These are phyloP conservation scores for Lucifuga dentata DNA, from an alignment of 2,113 vertebrate genomes.

Conservation along the genomic window DNA sequence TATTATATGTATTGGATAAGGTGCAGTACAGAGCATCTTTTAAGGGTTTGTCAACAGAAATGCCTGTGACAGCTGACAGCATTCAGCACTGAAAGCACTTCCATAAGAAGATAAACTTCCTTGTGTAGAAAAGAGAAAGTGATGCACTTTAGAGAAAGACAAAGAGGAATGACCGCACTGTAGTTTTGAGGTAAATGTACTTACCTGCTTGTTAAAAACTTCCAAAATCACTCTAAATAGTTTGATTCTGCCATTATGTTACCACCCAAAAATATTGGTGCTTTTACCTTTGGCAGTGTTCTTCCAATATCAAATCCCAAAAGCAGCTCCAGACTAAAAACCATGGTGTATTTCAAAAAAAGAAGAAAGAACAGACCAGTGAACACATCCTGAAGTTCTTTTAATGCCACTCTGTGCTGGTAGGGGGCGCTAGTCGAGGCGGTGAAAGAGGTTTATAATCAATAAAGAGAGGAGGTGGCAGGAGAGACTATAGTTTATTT, in stretches of 20 bases:
- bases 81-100: conserved; percentile 51
- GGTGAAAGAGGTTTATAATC: too few relatives aligned
- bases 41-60: conserved; percentile 30
- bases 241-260: conserved; percentile 10
- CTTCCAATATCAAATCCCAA: conserved; percentile 8
- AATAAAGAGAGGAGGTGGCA: too few relatives aligned
- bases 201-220: conserved; percentile 15
- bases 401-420: too few relatives aligned
- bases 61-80: conserved; percentile 24
- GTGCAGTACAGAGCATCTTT: conserved; percentile 42
- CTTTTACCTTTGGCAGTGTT: conserved; percentile 9
- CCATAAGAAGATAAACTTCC: conserved; percentile 43
- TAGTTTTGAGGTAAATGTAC: conserved; percentile 32
- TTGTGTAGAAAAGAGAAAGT: conserved; percentile 39
- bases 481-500: too few relatives aligned
- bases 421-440: too few relatives aligned
- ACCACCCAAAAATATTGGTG: not conserved
- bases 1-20: conserved; percentile 43
- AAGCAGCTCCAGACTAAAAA: conserved; percentile 11
- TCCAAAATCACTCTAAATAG: conserved; percentile 4
- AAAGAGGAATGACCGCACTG: conserved; percentile 16
- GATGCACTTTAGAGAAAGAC: conserved; percentile 75
- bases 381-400: too few relatives aligned
- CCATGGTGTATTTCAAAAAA: too few relatives aligned
- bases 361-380: too few relatives aligned